Evolutionary conservation across 2,113 vertebrate species (phyloP).

Genomic region (Tachycineta bicolor): DNA sequence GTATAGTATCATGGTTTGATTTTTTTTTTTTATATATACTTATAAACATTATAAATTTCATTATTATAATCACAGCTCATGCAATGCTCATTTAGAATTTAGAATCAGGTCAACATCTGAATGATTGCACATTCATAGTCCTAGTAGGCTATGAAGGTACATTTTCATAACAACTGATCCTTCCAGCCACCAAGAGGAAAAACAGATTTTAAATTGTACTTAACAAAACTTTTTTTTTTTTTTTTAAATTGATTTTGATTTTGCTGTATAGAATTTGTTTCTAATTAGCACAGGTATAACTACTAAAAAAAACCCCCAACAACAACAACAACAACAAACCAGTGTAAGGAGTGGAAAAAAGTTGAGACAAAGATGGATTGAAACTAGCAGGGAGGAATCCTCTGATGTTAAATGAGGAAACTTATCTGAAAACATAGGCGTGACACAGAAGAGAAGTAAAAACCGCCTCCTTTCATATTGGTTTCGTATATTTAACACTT

Average conservation of each 20-base stretch:
- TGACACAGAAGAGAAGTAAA: neutral
- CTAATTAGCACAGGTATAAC: neutral
- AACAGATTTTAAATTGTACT: neutral
- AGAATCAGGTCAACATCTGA: neutral
- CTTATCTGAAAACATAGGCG: neutral
- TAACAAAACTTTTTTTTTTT: neutral
- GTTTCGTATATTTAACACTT: neutral
- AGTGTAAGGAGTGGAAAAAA: neutral
- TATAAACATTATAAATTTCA: neutral
- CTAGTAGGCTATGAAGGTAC: neutral
- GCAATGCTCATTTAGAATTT: neutral
- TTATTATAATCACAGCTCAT: neutral
- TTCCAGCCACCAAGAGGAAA: neutral
- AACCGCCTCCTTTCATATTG: neutral
- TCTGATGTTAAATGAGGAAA: neutral
- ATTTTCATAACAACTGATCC: neutral
- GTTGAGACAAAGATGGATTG: neutral
- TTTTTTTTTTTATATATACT: neutral
- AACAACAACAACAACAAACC: too few relatives aligned
- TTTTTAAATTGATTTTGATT: neutral
- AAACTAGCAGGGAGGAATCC: neutral
- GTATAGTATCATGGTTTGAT: neutral
- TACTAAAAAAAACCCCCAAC: neutral
- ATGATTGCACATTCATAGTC: neutral
- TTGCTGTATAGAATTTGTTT: neutral